Evolutionary conservation across 2,113 vertebrate species (phyloP), one percentile per base, ranked within the genome.

Genomic region (Rhinolophus sinicus): DNA sequence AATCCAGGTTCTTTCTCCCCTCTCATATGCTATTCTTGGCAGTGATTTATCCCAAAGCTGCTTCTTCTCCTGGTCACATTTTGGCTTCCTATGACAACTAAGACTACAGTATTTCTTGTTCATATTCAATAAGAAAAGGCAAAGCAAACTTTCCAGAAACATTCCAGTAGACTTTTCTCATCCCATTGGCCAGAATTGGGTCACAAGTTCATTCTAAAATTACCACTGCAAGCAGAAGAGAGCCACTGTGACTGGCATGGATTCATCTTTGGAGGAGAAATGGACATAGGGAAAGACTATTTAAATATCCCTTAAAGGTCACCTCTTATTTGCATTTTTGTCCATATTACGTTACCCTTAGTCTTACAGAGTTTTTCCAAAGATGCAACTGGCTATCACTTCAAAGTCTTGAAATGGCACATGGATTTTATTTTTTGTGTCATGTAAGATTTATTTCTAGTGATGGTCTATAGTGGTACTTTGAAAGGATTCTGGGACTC

Each of bases 81-180:
- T 93, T 92, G 82, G 33, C 60, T 67, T 67, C 65, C 21, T 65
- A 38, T 44, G 44, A 8, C 52, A 95, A 70, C 44, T 28, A 93
- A 40, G 72, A 90, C 75, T 80, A 81, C 70, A 64, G 84, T 81
- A 76, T 70, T 97, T 96, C 60, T 85, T 77, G 14, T 65, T 92
- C 83, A 26, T 94, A 40, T 73, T 97, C 28, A 96, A 54, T 35
- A 88, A 81, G n/a, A 91, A 88, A 95, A 47, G 28, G 54, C 18
- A 75, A 91, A 15, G 33, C 30, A 93, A 87, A 84, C 35, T 83
- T 94, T 91, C 64, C 40, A 75, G 54, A 92, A 80, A 30, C 24
- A 44, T 95, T 85, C 47, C 35, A 67, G 16, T 33, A 93, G 11
- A 33, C 1, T 93, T 76, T n/a, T n/a, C 1, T 60, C 54, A 83